These are phyloP conservation scores for Empidonax traillii DNA, from an alignment of 2,113 vertebrate species.

Conservation along the genomic window DNA sequence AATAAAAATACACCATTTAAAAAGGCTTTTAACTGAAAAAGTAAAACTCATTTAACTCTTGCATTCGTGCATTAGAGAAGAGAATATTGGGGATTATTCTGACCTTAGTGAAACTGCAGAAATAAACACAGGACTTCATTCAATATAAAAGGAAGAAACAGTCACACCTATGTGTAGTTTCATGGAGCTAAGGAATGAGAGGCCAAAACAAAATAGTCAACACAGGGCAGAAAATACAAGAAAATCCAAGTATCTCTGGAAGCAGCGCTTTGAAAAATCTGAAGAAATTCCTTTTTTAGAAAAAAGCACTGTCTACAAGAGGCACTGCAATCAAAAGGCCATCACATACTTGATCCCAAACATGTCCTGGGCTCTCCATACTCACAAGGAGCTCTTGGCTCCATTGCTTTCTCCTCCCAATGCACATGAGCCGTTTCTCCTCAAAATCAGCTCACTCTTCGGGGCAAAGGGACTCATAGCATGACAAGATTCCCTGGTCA, in stretches of 20 bases:
- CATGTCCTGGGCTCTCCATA: not conserved
- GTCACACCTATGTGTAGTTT: not conserved
- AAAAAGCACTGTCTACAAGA: not conserved
- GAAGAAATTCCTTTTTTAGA: not conserved
- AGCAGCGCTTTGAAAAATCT: not conserved
- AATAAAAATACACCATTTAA: not conserved
- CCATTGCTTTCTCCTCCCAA: not conserved
- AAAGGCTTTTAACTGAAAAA: constrained; percentile 15
- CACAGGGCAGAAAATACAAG: not conserved
- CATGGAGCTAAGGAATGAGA: not conserved
- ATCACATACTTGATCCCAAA: not conserved
- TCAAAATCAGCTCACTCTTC: not conserved
- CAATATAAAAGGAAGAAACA: not conserved
- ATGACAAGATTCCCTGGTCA: not conserved
- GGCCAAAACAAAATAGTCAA: not conserved
- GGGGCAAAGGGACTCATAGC: not conserved
- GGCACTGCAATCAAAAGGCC: not conserved
- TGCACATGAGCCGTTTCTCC: not conserved
- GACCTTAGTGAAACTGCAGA: not conserved
- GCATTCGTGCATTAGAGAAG: not conserved
- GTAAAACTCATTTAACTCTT: constrained; percentile 17
- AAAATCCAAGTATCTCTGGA: not conserved
- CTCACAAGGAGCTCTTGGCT: not conserved
- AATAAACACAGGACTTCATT: not conserved
- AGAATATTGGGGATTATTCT: not conserved